Conservation (phyloP, 2,888 invertebrate genomes). For the Escarpia spicata region DNA sequence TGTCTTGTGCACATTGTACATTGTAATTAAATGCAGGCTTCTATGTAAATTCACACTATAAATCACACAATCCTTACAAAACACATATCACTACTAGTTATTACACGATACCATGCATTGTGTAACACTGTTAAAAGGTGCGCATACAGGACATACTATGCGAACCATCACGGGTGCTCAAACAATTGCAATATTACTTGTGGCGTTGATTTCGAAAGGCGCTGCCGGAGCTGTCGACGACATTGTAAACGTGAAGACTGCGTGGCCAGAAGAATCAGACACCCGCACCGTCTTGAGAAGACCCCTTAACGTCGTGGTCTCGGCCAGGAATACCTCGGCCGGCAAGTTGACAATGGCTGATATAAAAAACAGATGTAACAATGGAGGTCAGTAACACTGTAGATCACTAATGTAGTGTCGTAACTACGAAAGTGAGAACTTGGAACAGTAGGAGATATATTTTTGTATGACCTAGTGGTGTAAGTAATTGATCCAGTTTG, state of each 20-base stretch:
- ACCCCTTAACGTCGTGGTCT: neutral
- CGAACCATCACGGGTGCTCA: neutral
- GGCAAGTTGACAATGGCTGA: neutral
- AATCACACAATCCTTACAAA: no score
- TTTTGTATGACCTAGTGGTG: no score
- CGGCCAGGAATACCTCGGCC: neutral
- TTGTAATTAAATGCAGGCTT: neutral
- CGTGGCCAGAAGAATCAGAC: neutral
- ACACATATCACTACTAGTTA: no score
- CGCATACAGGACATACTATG: no score
- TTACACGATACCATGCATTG: no score
- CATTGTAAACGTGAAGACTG: conserved; percentile 19
- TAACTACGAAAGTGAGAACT: no score
- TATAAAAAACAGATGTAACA: neutral
- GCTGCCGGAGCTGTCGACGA: neutral
- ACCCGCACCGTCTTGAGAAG: neutral
- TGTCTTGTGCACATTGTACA: neutral
- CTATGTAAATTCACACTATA: no score
- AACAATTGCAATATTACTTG: neutral
- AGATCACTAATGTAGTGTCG: no score
- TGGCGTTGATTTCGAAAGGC: neutral
- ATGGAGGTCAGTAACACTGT: neutral
- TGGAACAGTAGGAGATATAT: no score
- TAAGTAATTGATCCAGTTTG: no score
- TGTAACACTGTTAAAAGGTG: no score